A percentile compares a stretch with the other conserved stretches of the same genome.
phyloP scores from a whole-genome alignment of 2,888 invertebrate genomes.

The Girardia tigrina region DNA sequence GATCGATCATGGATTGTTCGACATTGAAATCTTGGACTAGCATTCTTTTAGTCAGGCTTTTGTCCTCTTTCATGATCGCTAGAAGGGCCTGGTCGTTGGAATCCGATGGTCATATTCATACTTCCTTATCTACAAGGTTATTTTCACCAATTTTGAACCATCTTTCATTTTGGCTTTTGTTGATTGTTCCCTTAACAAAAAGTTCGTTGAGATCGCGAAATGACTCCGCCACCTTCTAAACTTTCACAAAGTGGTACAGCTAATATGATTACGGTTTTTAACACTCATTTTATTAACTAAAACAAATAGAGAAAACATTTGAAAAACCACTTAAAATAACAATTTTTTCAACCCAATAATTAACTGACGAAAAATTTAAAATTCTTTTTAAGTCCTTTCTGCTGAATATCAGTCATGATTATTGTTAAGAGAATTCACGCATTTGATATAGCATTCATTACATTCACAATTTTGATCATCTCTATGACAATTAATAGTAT shows the following conservation, averaged over 20 bases:
- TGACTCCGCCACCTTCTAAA: not conserved
- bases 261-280: not conserved
- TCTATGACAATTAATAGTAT: no score
- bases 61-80: not conserved
- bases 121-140: not conserved
- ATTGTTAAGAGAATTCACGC: no score
- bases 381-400: no score
- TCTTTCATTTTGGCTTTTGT: not conserved
- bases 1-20: not conserved
- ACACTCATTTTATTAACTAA: not conserved
- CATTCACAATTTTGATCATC: no score
- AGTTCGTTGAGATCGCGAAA: not conserved
- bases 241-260: not conserved
- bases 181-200: not conserved
- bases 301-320: no score
- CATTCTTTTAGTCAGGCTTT: not conserved
- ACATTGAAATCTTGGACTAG: not conserved
- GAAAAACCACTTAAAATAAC: no score
- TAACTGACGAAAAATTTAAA: no score
- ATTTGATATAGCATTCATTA: no score
- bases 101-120: not conserved
- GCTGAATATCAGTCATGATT: no score
- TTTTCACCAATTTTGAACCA: not conserved
- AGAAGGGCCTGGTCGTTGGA: not conserved
- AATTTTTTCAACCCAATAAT: slow-evolving; percentile 10